Evolutionary conservation across 2,888 invertebrate species (phyloP).

Genomic region (Keiferia lycopersicella): DNA sequence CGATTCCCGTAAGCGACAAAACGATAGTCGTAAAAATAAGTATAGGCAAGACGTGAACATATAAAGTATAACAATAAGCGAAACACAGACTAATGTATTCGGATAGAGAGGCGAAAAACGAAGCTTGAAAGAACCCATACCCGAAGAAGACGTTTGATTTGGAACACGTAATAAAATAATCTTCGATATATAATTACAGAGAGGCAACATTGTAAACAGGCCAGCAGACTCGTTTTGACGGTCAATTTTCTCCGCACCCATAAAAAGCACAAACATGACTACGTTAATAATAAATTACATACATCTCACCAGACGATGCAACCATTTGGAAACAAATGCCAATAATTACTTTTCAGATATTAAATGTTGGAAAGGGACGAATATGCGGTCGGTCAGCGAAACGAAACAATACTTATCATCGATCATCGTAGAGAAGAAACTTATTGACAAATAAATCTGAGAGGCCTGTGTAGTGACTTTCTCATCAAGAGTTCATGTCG

Average conservation of each 20-base stretch:
- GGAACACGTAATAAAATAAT: conserved; percentile 33
- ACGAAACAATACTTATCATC: conserved; percentile 52
- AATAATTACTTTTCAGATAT: conserved; percentile 62
- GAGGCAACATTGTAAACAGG: conserved; percentile 56
- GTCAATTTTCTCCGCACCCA: conserved; percentile 61
- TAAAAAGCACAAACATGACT: conserved; percentile 65
- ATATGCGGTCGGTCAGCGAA: conserved; percentile 37
- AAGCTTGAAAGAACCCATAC: conserved; percentile 25
- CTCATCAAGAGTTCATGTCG: conserved; percentile 36
- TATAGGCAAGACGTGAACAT: conserved; percentile 49
- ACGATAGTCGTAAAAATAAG: conserved; percentile 66
- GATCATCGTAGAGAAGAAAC: conserved; percentile 52
- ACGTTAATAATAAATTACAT: conserved; percentile 67
- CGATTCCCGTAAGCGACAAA: conserved; percentile 75
- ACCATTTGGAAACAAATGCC: conserved; percentile 61
- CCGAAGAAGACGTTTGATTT: conserved; percentile 39
- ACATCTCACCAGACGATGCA: conserved; percentile 57
- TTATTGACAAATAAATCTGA: conserved; percentile 55
- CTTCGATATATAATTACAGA: conserved; percentile 48
- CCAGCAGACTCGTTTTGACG: conserved; percentile 50
- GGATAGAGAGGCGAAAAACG: conserved; percentile 21
- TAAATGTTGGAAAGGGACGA: conserved; percentile 49
- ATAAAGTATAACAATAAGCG: conserved; percentile 30
- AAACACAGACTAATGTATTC: conserved; percentile 11
- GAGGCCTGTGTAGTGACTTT: conserved; percentile 40